A percentile compares a stretch with the other conserved stretches of the same genome.
phyloP scores from a whole-genome alignment of 1,140 invertebrate genomes.

The Caerostris extrusa region DNA sequence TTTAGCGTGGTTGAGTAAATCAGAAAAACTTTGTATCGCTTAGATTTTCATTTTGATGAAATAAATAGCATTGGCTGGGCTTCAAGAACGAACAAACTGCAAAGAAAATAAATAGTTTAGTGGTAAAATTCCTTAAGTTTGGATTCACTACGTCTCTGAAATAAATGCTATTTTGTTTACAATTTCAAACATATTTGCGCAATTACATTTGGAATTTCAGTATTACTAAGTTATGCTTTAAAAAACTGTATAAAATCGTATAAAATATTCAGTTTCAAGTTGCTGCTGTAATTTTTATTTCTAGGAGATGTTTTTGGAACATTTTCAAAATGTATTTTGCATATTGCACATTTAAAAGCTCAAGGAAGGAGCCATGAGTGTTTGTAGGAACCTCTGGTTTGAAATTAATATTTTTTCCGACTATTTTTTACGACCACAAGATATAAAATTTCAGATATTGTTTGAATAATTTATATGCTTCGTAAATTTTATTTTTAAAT shows the following conservation, averaged over 20 bases:
- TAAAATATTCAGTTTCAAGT: background rate
- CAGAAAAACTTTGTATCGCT: conserved; percentile 15
- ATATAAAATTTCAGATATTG: too few relatives aligned
- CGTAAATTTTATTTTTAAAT: too few relatives aligned
- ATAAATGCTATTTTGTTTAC: background rate
- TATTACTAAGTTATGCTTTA: background rate
- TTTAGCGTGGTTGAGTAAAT: conserved; percentile 1
- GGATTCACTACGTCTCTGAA: background rate
- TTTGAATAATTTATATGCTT: too few relatives aligned
- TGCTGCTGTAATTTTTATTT: background rate
- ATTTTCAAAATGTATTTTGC: too few relatives aligned
- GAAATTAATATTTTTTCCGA: too few relatives aligned
- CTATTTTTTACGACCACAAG: too few relatives aligned
- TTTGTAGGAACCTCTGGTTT: too few relatives aligned
- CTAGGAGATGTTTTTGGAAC: too few relatives aligned
- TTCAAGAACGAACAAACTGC: background rate
- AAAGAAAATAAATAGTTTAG: background rate
- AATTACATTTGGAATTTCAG: background rate
- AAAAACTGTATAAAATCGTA: background rate
- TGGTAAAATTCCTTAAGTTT: background rate
- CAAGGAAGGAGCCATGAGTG: too few relatives aligned
- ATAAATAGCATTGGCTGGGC: background rate
- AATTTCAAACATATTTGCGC: background rate
- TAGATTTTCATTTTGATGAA: conserved; percentile 9
- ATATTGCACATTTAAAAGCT: too few relatives aligned